Evolutionary conservation across 2,113 vertebrate genomes (phyloP).

Genomic region (Mobula hypostoma): DNA sequence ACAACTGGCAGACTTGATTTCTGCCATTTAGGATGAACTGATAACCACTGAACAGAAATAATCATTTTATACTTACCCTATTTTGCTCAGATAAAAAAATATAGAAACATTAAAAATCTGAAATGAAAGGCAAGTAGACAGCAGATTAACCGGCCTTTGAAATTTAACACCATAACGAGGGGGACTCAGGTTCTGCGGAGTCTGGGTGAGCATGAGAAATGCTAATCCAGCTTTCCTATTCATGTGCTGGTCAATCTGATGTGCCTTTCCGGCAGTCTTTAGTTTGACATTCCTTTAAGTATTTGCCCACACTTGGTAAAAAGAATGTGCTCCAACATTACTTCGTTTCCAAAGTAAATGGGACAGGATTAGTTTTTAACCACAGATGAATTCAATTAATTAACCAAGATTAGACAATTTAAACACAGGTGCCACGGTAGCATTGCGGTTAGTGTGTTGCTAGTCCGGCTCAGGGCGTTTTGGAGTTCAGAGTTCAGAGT

Average conservation of each 20-base stretch:
- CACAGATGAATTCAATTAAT: background rate
- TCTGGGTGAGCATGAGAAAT: background rate
- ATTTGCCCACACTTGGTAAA: background rate
- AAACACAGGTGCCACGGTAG: too few species aligned
- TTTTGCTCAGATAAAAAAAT: background rate
- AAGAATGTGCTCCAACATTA: background rate
- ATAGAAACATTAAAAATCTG: background rate
- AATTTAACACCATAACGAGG: too few species aligned
- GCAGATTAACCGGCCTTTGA: background rate
- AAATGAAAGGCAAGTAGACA: background rate
- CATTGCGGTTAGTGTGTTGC: too few species aligned
- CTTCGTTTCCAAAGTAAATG: background rate
- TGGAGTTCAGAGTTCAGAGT: too few species aligned
- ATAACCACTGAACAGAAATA: background rate
- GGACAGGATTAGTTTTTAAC: background rate
- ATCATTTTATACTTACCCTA: background rate
- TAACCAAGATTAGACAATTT: too few species aligned
- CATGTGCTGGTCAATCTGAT: background rate
- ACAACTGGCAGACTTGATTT: background rate
- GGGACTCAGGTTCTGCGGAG: background rate
- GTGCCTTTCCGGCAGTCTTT: background rate
- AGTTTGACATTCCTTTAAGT: slow-evolving; percentile 22
- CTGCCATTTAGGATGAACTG: background rate
- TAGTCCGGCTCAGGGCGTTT: too few species aligned
- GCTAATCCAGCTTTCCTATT: background rate